A percentile compares a stretch with the other conserved stretches of the same genome.
Conservation (phyloP, 2,888 invertebrate species). For the Subacronicta megacephala region DNA sequence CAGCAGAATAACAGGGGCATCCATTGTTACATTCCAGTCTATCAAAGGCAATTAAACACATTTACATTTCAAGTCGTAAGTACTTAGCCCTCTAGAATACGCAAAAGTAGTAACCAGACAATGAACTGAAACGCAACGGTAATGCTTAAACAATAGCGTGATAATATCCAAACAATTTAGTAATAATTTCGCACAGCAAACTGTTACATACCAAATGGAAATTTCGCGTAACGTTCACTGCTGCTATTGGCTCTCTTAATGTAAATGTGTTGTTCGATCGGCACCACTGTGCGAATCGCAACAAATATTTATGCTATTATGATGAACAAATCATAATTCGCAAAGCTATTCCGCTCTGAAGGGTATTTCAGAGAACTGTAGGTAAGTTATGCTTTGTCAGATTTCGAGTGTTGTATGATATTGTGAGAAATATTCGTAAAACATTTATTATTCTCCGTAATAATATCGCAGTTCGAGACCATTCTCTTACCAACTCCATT, state of each 20-base stretch:
- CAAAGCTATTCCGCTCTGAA: constrained; percentile 1
- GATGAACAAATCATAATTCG: constrained; percentile 23
- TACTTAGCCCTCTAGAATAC: constrained; percentile 48
- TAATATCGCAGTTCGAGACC: constrained; percentile 31
- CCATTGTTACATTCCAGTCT: background rate
- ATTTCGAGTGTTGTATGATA: constrained; percentile 5
- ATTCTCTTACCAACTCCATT: constrained; percentile 45
- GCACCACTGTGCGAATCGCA: constrained; percentile 21
- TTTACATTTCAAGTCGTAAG: constrained; percentile 1
- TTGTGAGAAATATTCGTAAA: constrained; percentile 16
- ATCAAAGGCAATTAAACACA: constrained; percentile 4
- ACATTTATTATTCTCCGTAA: constrained; percentile 31
- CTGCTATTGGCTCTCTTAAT: constrained; percentile 74
- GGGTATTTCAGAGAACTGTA: too few relatives aligned
- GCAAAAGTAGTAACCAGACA: constrained; percentile 69
- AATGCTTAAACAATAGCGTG: constrained; percentile 70
- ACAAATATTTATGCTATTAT: constrained; percentile 40
- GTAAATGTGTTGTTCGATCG: constrained; percentile 73
- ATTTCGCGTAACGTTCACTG: constrained; percentile 72
- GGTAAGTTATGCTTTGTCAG: background rate
- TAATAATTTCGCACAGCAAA: constrained; percentile 77
- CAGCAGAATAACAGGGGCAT: background rate
- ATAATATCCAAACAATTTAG: constrained; percentile 77
- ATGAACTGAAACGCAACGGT: constrained; percentile 66
- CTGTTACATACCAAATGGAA: constrained; percentile 77